A percentile compares a stretch with the other conserved stretches of the same genome.
These are phyloP conservation scores for Probosciger aterrimus DNA, from an alignment of 2,113 vertebrate species.

Conservation along the genomic window DNA sequence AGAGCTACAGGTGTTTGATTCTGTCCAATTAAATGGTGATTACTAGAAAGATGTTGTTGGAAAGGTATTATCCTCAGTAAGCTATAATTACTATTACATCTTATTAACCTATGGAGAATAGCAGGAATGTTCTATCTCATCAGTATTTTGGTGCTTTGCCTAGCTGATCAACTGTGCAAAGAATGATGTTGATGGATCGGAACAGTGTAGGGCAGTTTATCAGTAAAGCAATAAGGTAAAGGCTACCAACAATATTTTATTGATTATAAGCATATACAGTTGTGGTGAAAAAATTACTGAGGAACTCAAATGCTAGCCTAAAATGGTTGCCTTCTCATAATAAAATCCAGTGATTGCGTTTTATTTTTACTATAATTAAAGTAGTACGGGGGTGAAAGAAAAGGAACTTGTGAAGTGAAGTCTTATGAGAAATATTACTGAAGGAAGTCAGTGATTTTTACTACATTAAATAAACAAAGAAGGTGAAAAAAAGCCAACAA, in stretches of 20 bases:
- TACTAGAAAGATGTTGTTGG: background rate
- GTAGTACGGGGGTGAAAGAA: background rate
- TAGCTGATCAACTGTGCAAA: background rate
- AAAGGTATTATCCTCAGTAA: background rate
- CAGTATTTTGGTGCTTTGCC: background rate
- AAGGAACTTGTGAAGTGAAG: background rate
- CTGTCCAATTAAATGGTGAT: slow-evolving; percentile 7
- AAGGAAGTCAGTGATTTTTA: background rate
- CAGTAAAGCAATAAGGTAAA: background rate
- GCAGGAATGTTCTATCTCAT: background rate
- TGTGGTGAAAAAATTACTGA: background rate
- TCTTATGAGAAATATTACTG: background rate
- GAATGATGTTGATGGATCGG: background rate
- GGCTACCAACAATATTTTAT: background rate
- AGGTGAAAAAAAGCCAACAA: background rate
- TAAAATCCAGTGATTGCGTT: background rate
- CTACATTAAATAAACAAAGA: background rate
- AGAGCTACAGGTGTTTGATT: slow-evolving; percentile 3
- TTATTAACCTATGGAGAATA: background rate
- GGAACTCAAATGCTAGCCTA: background rate
- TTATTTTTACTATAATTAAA: background rate
- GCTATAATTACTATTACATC: background rate
- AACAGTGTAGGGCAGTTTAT: background rate
- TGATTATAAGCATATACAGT: background rate
- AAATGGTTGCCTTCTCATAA: background rate